Evolutionary conservation across 2,888 invertebrate species (phyloP), one percentile per base, ranked within the genome.

Genomic region (Orthosia gothica): DNA sequence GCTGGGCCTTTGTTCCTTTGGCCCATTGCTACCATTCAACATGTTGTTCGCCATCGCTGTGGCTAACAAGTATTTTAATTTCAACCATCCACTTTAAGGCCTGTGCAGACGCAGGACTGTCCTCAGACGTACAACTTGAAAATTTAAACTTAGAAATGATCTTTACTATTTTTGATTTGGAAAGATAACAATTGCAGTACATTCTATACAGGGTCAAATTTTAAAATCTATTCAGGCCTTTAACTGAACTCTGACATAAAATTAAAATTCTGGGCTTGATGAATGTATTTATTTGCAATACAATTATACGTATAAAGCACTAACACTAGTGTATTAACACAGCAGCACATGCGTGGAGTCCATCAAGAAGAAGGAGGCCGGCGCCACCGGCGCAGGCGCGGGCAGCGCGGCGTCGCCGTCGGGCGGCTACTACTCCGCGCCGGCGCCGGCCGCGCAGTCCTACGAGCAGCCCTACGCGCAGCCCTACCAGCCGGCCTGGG

Each of bases 401-500:
- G 89, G 70, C 74, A 84, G 78, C 45, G 82, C 91, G 20, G 79
- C 91, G 18, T 84, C 89, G 11, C 74, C 91, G 18, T 85, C 87
- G 79, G 59, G 84, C 63, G 90, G 87, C 84, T 85, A 94, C 92
- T 96, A 96, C 91, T 93, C 93, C 84, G 84, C 94, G 76, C 92
- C 92, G 58, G 84, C 91, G 54, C 54, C 68, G 49, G 90, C 92
- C n/a, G 90, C 94, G 81, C 92, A 91, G 86, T 90, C 94, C 9
- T 95, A 95, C 93, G 95, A 95, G 70, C 95, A 95, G 90, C 92
- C 93, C 61, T 96, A 96, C 91, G 92, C 95, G 88, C 94, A 93
- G 90, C 94, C 94, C 83, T 95, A 95, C 92, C 95, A 95, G 91
- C 94, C 95, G 82, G 94, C 96, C 20, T 96, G 96, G 96, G 95